A percentile compares a stretch with the other conserved stretches of the same genome.
These are phyloP conservation scores for Engystomops pustulosus DNA, from an alignment of 2,113 vertebrate species.

Conservation along the genomic window DNA sequence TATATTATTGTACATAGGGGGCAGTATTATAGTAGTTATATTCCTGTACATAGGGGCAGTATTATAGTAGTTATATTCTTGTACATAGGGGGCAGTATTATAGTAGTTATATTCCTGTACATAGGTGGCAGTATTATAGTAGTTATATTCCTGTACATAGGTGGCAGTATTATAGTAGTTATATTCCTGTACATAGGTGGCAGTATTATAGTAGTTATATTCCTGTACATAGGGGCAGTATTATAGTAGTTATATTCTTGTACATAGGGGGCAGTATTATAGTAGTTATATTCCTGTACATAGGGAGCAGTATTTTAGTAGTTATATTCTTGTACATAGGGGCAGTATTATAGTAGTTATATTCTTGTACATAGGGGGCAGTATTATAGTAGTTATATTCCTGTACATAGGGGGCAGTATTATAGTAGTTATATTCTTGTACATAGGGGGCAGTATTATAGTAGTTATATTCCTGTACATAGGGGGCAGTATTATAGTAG, in stretches of 20 bases:
- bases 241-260: no score
- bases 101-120: slow-evolving; percentile 1
- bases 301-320: not conserved
- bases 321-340: slow-evolving; percentile 10
- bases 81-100: slow-evolving; percentile 1
- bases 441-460: slow-evolving; percentile 3
- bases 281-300: slow-evolving; percentile 1
- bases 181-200: not conserved
- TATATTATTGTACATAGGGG: slow-evolving; percentile 2
- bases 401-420: not conserved
- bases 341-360: not conserved
- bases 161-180: not conserved
- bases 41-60: not conserved
- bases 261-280: not conserved
- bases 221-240: not conserved
- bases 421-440: slow-evolving; percentile 10
- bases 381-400: slow-evolving; percentile 2
- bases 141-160: slow-evolving; percentile 1
- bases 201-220: slow-evolving; percentile 8
- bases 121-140: slow-evolving; percentile 5
- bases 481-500: not conserved
- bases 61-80: slow-evolving; percentile 8
- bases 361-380: not conserved
- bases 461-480: not conserved
- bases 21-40: slow-evolving; percentile 15